Percentiles rank a stretch among this genome's conserved stretches.
Conservation (phyloP, 2,888 invertebrate species). For the Chymomyza procnemis region DNA sequence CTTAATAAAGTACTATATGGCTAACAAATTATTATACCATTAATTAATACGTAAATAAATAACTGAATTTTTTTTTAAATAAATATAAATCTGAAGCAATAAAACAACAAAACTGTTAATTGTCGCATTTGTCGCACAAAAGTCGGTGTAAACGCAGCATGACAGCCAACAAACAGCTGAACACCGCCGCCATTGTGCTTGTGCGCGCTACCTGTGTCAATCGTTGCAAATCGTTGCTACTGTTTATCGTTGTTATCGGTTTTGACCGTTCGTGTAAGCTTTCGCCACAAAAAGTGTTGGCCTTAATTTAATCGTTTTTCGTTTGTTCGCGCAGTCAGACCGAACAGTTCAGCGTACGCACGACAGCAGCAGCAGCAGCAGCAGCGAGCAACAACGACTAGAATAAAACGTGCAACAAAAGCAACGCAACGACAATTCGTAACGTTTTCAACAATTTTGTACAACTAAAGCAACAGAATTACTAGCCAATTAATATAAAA, state of each 20-base stretch:
- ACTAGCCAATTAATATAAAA: background rate
- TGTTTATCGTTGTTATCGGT: slow-evolving; percentile 30
- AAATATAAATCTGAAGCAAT: too few species aligned
- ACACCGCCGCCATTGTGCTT: slow-evolving; percentile 34
- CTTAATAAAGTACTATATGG: too few species aligned
- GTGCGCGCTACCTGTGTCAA: background rate
- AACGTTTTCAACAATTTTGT: slow-evolving; percentile 5
- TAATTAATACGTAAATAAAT: too few species aligned
- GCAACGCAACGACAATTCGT: background rate
- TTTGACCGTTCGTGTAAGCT: slow-evolving; percentile 50
- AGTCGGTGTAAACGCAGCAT: too few species aligned
- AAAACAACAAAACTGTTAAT: too few species aligned
- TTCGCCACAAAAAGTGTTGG: slow-evolving; percentile 53
- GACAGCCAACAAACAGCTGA: slow-evolving; percentile 39
- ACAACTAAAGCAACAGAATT: slow-evolving; percentile 14
- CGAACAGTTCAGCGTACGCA: slow-evolving; percentile 37
- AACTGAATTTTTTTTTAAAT: too few species aligned
- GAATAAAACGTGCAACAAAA: slow-evolving; percentile 11
- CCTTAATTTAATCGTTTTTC: slow-evolving; percentile 48
- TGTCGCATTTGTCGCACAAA: too few species aligned
- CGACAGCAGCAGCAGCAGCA: background rate
- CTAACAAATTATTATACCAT: too few species aligned
- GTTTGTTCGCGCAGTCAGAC: slow-evolving; percentile 62
- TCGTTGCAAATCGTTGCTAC: slow-evolving; percentile 17
- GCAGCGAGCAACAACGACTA: background rate